Percentiles rank a stretch among this genome's conserved stretches.
phyloP scores from a whole-genome alignment of 2,797 vertebrate genomes.

The Galaxias olidus region DNA sequence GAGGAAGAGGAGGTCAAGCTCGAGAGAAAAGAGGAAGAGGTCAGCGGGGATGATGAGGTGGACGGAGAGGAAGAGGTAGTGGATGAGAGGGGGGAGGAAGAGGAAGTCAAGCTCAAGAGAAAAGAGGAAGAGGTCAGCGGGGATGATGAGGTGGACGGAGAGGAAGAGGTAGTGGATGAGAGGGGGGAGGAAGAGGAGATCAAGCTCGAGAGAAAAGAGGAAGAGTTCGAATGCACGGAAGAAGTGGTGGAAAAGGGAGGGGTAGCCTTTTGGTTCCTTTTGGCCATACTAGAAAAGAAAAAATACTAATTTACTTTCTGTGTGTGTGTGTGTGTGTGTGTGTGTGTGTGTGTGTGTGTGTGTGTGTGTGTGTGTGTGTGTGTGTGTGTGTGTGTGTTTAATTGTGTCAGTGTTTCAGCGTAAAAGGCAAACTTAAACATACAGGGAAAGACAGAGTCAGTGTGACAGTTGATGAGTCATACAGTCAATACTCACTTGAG shows the following conservation, averaged over 20 bases:
- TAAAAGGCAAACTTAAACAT: not conserved
- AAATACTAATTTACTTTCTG: not conserved
- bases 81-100: not conserved
- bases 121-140: too few species aligned
- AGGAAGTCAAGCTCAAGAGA: not conserved
- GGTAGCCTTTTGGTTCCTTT: not conserved
- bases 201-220: too few species aligned
- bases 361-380: not conserved
- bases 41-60: not conserved
- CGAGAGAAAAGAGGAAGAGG: not conserved
- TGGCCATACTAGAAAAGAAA: constrained; percentile 2
- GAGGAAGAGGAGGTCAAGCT: not conserved
- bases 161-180: not conserved
- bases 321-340: too few species aligned
- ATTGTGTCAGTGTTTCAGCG: not conserved
- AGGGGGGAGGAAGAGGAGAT: not conserved
- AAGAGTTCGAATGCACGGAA: too few species aligned
- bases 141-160: not conserved
- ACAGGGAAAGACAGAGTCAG: not conserved
- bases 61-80: not conserved
- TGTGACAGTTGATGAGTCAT: not conserved
- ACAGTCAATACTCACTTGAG: not conserved
- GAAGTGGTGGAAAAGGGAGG: not conserved
- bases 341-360: too few species aligned
- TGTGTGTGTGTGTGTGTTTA: not conserved